phyloP scores from a whole-genome alignment of 2,888 invertebrate genomes.

The Diarsia mendica region DNA sequence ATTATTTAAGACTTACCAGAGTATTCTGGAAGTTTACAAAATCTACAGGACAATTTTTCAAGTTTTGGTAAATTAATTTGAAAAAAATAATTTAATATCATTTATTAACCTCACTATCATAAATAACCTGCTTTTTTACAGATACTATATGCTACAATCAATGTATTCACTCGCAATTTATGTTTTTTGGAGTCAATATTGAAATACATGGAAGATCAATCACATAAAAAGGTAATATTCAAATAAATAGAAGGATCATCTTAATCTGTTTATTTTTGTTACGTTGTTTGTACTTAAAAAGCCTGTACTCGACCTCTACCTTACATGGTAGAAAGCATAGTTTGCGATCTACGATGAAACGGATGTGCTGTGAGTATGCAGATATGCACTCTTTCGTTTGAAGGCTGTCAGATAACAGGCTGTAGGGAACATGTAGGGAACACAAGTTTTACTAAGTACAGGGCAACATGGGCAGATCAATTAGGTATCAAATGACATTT shows the following conservation, averaged over 20 bases:
- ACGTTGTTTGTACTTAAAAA: background rate
- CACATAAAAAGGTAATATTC: background rate
- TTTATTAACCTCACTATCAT: background rate
- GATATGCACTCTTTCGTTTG: background rate
- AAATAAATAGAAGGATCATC: background rate
- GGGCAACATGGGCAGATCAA: background rate
- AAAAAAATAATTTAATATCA: background rate
- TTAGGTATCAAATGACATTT: background rate
- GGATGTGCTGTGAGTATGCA: too few relatives aligned
- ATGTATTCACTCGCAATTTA: background rate
- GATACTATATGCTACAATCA: background rate
- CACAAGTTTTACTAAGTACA: background rate
- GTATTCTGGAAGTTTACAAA: background rate
- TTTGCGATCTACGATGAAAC: background rate
- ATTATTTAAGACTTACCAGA: background rate
- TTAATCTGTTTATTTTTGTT: too few relatives aligned
- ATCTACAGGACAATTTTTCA: background rate
- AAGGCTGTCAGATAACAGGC: background rate
- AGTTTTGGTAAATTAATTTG: background rate
- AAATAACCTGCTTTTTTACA: background rate
- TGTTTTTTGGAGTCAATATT: background rate
- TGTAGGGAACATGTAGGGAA: background rate
- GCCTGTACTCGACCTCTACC: background rate
- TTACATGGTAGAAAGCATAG: background rate
- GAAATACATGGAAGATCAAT: background rate